Percentiles rank a stretch among this genome's conserved stretches.
Conservation (phyloP, 2,888 invertebrate genomes). For the Drosophila mayaguana region DNA sequence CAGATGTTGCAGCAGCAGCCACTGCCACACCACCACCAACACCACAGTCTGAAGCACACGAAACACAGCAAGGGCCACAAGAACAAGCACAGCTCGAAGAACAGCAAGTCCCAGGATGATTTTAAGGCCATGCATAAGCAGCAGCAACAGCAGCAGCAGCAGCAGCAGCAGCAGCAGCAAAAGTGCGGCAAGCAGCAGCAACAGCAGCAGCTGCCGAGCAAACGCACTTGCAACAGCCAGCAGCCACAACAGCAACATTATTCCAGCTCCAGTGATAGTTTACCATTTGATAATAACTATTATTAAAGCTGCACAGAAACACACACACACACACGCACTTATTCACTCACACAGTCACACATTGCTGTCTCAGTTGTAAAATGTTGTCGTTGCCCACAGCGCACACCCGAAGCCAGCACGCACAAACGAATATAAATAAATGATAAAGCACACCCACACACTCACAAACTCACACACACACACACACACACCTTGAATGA, state of each 20-base stretch:
- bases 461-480: background rate
- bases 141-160: constrained; percentile 64
- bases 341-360: constrained; percentile 14
- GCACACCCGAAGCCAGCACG: constrained; percentile 21
- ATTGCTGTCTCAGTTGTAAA: constrained; percentile 33
- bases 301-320: constrained; percentile 62
- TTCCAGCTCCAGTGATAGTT: constrained; percentile 84
- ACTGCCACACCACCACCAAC: constrained; percentile 39
- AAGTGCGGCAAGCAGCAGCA: constrained; percentile 48
- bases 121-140: constrained; percentile 74
- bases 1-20: constrained; percentile 40
- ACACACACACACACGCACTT: constrained; percentile 24
- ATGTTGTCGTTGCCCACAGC: constrained; percentile 25
- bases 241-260: constrained; percentile 67
- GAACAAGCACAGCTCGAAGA: constrained; percentile 67
- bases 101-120: constrained; percentile 74
- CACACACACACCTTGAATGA: background rate
- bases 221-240: constrained; percentile 66
- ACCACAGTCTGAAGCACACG: constrained; percentile 81
- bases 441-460: constrained; percentile 3
- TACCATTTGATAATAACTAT: constrained; percentile 83
- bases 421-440: background rate
- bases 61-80: constrained; percentile 73
- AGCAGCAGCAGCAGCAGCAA: constrained; percentile 57
- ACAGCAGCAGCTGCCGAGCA: constrained; percentile 39